Evolutionary conservation across 2,888 invertebrate genomes (phyloP).

Genomic region (Dyspetes luteomarginatus): DNA sequence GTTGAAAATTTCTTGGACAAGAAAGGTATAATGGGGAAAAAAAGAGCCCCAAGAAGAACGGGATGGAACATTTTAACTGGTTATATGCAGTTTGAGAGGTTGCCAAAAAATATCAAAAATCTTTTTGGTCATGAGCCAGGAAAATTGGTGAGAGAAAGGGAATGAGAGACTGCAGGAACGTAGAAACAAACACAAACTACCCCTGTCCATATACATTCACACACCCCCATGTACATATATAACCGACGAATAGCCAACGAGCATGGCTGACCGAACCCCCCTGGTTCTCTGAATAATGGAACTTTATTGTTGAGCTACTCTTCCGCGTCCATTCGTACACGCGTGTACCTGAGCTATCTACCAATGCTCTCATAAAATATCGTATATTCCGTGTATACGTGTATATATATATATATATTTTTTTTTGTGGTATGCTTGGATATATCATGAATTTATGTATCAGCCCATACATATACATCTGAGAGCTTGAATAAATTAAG

Average conservation of each 20-base stretch:
- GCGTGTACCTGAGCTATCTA: slow-evolving; percentile 44
- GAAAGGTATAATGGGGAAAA: slow-evolving; percentile 54
- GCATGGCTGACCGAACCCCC: slow-evolving; percentile 56
- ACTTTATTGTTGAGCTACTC: slow-evolving; percentile 76
- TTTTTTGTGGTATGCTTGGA: slow-evolving; percentile 27
- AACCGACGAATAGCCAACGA: slow-evolving; percentile 69
- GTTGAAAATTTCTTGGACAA: too few relatives aligned
- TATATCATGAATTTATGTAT: slow-evolving; percentile 47
- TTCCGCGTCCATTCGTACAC: slow-evolving; percentile 57
- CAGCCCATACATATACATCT: slow-evolving; percentile 2
- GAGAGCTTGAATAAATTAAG: slow-evolving; percentile 31
- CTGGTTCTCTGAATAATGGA: slow-evolving; percentile 74
- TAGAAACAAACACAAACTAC: slow-evolving; percentile 72
- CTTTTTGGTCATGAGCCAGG: slow-evolving; percentile 76
- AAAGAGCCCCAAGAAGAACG: slow-evolving; percentile 60
- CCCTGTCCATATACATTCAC: slow-evolving; percentile 62
- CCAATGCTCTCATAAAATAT: slow-evolving; percentile 18
- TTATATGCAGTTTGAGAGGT: slow-evolving; percentile 76
- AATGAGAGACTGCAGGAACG: slow-evolving; percentile 37
- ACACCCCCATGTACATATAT: not conserved
- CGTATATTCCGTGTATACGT: slow-evolving; percentile 24
- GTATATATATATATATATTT: slow-evolving; percentile 31
- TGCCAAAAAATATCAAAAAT: slow-evolving; percentile 82
- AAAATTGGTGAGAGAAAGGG: slow-evolving; percentile 23
- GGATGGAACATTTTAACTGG: slow-evolving; percentile 78